phyloP scores from a whole-genome alignment of 1,140 invertebrate genomes.

The Adelges cooleyi region DNA sequence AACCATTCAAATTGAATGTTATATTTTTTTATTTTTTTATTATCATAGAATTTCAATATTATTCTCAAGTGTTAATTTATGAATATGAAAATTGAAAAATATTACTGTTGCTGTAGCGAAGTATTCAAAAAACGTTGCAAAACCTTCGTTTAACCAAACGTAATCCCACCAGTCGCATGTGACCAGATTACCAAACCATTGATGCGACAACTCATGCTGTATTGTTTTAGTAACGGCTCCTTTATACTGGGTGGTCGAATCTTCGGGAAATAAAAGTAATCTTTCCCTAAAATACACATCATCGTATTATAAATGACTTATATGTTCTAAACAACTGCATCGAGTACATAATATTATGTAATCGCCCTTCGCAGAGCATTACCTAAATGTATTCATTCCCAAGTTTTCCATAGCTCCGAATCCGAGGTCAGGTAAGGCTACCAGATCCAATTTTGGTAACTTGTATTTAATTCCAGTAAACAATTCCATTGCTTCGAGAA shows the following conservation, averaged over 20 bases:
- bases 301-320: too few species aligned
- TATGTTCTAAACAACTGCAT: too few species aligned
- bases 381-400: conserved; percentile 67
- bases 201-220: conserved; percentile 72
- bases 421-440: conserved; percentile 86
- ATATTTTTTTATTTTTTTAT: too few species aligned
- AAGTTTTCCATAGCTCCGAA: conserved; percentile 94
- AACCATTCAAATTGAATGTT: too few species aligned
- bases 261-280: background rate
- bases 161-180: conserved; percentile 72
- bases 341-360: too few species aligned
- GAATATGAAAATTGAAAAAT: too few species aligned
- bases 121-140: conserved; percentile 53
- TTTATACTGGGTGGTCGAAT: conserved; percentile 38
- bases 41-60: too few species aligned
- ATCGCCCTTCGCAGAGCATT: too few species aligned
- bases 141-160: conserved; percentile 57
- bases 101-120: too few species aligned
- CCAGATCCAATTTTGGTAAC: conserved; percentile 57
- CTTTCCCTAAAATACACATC: background rate
- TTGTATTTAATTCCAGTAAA: conserved; percentile 32
- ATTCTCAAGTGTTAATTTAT: too few species aligned
- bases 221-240: conserved; percentile 55
- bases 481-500: conserved; percentile 32
- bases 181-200: conserved; percentile 65